Evolutionary conservation across 2,888 invertebrate species (phyloP).

Genomic region (Leucania comma): DNA sequence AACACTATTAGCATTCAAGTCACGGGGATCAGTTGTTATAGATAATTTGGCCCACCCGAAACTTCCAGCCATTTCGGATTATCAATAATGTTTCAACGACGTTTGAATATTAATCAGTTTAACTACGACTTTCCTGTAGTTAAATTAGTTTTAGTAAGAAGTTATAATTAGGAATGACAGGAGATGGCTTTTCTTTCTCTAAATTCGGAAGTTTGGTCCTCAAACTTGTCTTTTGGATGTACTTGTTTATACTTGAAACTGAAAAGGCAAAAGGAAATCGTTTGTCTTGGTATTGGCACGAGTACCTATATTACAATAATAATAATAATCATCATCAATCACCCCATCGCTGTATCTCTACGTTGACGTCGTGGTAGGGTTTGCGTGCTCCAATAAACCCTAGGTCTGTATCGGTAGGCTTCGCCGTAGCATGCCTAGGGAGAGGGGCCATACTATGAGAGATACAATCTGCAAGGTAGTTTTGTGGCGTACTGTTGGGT

Average conservation of each 20-base stretch:
- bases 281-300: too few relatives aligned
- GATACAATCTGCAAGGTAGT: too few relatives aligned
- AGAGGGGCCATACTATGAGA: too few relatives aligned
- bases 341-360: too few relatives aligned
- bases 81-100: constrained; percentile 49
- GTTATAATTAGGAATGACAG: constrained; percentile 30
- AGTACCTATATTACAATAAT: too few relatives aligned
- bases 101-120: constrained; percentile 51
- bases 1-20: constrained; percentile 49
- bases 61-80: constrained; percentile 56
- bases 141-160: constrained; percentile 40
- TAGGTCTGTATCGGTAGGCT: too few relatives aligned
- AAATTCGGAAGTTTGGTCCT: background rate
- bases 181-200: background rate
- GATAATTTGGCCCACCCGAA: constrained; percentile 63
- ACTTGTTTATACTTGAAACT: background rate
- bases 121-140: constrained; percentile 43
- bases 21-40: constrained; percentile 48
- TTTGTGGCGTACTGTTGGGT: too few relatives aligned
- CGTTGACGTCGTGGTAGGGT: too few relatives aligned
- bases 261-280: background rate
- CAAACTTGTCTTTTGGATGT: background rate
- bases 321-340: too few relatives aligned
- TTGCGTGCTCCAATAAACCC: too few relatives aligned
- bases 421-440: too few relatives aligned